Conservation (phyloP, 2,797 vertebrate genomes). For the Macrochelys suwanniensis region DNA sequence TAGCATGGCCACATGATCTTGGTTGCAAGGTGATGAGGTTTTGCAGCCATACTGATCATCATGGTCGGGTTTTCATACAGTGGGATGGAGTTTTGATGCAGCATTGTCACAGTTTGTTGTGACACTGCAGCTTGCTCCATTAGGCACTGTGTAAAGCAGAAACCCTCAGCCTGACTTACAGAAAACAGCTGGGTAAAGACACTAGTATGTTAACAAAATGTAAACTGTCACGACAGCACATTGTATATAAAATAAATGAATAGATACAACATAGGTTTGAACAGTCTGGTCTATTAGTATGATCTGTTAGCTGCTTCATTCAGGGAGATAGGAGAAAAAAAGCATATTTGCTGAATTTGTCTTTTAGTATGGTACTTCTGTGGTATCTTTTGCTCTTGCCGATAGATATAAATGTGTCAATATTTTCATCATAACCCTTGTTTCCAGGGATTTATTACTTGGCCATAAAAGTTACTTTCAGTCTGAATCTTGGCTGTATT, state of each 20-base stretch:
- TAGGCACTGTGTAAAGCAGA: not conserved
- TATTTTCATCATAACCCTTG: not conserved
- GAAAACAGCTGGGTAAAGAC: slow-evolving; percentile 5
- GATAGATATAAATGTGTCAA: not conserved
- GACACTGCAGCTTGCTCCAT: not conserved
- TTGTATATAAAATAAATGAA: not conserved
- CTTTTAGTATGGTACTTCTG: not conserved
- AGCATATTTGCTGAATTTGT: not conserved
- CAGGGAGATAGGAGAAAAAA: not conserved
- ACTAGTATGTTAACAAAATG: not conserved
- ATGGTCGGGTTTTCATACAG: not conserved
- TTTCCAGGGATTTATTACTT: not conserved
- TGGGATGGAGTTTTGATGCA: not conserved
- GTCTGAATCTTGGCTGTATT: not conserved
- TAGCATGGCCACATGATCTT: accelerated
- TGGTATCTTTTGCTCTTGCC: not conserved
- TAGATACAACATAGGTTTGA: not conserved
- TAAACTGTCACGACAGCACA: not conserved
- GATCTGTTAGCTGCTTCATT: not conserved
- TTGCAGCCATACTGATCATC: not conserved
- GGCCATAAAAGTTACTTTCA: not conserved
- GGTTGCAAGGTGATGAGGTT: not conserved
- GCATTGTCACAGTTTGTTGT: not conserved
- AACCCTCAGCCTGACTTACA: not conserved
- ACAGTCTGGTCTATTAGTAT: not conserved